Percentiles rank a stretch among this genome's conserved stretches.
Conservation (phyloP, 64 coral and sea anemone genomes). For the Pocillopora damicornis region DNA sequence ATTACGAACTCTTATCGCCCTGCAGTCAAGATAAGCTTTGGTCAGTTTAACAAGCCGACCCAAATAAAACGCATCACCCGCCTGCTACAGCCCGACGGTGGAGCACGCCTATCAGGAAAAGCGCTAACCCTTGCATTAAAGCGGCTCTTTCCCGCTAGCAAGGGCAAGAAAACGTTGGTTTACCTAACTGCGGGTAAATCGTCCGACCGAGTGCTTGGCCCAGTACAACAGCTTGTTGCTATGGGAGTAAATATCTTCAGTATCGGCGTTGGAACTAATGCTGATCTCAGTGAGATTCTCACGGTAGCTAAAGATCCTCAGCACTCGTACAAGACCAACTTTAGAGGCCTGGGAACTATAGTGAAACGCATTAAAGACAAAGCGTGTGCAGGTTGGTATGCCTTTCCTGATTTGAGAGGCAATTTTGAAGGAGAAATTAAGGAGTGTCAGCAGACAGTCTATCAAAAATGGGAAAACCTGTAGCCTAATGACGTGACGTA, state of each 20-base stretch:
- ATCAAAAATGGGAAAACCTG: background rate
- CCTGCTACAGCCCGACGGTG: background rate
- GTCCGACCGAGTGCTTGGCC: constrained; percentile 13
- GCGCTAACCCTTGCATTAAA: background rate
- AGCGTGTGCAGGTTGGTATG: constrained; percentile 20
- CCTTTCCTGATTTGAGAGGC: background rate
- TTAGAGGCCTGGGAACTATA: constrained; percentile 2
- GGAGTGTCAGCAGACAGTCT: background rate
- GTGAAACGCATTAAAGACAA: constrained; percentile 30
- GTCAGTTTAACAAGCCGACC: constrained; percentile 21
- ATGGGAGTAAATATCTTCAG: constrained; percentile 41
- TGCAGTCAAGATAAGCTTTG: constrained; percentile 13
- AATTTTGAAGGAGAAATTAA: background rate
- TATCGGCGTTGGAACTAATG: constrained; percentile 21
- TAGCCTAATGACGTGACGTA: too few relatives aligned
- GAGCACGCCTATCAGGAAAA: background rate
- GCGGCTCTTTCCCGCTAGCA: background rate
- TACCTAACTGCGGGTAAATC: constrained; percentile 5
- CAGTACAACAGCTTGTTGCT: constrained; percentile 35
- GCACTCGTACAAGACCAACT: constrained; percentile 24
- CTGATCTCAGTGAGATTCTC: constrained; percentile 32
- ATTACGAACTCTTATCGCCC: background rate
- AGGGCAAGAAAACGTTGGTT: constrained; percentile 37
- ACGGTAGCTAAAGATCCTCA: constrained; percentile 55
- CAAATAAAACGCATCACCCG: constrained; percentile 6